Evolutionary conservation across 2,113 vertebrate species (phyloP).

Genomic region (Thermophis baileyi): DNA sequence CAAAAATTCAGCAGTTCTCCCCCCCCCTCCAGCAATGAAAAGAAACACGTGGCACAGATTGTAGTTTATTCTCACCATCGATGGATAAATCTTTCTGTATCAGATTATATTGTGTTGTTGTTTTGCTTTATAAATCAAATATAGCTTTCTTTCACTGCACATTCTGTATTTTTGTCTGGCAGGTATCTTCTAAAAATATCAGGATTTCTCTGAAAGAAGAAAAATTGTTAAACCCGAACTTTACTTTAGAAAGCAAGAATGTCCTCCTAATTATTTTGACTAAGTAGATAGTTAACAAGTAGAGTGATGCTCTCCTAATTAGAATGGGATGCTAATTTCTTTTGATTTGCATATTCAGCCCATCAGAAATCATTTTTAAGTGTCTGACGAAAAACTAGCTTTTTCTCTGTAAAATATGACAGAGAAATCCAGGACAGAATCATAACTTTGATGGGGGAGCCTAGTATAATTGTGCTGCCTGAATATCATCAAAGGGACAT

Average conservation of each 20-base stretch:
- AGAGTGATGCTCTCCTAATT: neutral
- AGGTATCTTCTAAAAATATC: neutral
- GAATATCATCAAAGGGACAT: neutral
- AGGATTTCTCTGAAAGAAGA: neutral
- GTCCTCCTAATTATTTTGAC: neutral
- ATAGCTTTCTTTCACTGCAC: neutral
- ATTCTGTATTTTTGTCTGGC: neutral
- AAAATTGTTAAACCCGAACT: neutral
- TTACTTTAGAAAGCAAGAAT: neutral
- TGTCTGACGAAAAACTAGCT: neutral
- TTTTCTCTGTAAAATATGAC: neutral
- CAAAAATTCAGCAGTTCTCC: neutral
- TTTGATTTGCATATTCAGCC: neutral
- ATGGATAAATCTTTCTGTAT: too few relatives aligned
- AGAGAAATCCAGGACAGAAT: neutral
- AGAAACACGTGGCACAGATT: too few relatives aligned
- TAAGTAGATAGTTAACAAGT: neutral
- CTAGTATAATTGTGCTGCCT: neutral
- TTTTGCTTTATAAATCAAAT: neutral
- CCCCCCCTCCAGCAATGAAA: too few relatives aligned
- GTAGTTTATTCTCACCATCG: too few relatives aligned
- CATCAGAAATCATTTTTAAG: neutral
- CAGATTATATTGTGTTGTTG: too few relatives aligned
- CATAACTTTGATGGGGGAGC: neutral
- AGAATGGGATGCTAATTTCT: neutral